Base-by-base conservation (phyloP, 30 jellyfish, hydroid and myxozoan genomes). In the Cassiopea xamachana region DNA sequence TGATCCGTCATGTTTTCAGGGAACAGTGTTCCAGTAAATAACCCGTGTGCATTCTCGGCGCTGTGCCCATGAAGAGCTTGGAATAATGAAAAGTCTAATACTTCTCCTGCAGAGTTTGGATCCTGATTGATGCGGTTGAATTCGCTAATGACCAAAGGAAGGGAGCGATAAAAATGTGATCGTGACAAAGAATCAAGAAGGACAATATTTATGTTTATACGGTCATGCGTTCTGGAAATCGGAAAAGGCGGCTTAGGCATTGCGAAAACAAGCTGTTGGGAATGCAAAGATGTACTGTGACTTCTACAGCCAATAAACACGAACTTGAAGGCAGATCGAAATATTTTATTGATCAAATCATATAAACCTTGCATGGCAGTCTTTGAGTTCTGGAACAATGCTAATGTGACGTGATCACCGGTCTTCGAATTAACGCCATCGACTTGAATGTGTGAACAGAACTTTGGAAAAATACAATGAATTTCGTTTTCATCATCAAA, bases 51-150 rank as follows among this genome's bases (percentile, higher is more conserved):
- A 81, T 94, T 94, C 64, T 87, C 98, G 19, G 94, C 90, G 39
- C 90, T 90, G 90, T 94, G 98, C 15, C 98, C 98, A 72, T 94
- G 95, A 18, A 94, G 77, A 39, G 98, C 80, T 68, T 95, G 99
- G 60, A 90, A 95, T 17, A 72, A 71, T 47, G 79, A 73, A 76
- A 95, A 95, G 82, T 95, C 99, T 17, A 95, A 76, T 12, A 95
- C 90, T 79, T 95, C 99, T 12, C 93, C 93, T 7, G 48, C 51
- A 10, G 92, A 75, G 45, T 44, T 17, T 2, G 39, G 6, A 39
- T 85, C 85, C 45, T 39, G 10, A 64, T 95, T 95, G 10, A 87
- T 60, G n/a, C 73, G 67, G 19, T 84, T 77, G 39, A 91, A 84
- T 19, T 81, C 89, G 17, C 72, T 69, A 0, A 84, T 77, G 48